Base-by-base conservation (phyloP, 2,888 invertebrate genomes). In the Caenorhabditis auriculariae region DNA sequence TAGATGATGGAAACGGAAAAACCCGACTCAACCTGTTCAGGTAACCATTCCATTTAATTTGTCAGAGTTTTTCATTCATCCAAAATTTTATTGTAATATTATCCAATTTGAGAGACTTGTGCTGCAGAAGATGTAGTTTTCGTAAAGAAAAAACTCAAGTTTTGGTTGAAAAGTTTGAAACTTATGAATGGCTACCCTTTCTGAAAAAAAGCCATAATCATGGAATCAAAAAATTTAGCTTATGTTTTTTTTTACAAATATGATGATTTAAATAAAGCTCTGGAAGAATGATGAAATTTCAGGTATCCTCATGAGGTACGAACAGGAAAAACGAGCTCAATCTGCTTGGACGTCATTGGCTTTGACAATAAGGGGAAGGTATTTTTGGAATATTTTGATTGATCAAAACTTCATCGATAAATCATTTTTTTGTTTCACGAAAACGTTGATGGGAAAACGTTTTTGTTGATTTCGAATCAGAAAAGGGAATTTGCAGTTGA, bases 281-380 rank as follows among this genome's bases (percentile, higher is more conserved):
- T n/a, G n/a, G n/a, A n/a, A n/a, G n/a, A n/a, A 32, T 32, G 35
- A n/a, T 9, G n/a, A 29, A 12, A 6, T 49, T 62, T 15, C 47
- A 82, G 87, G 19, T 87, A 96, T 75, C 86, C 92, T 68, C 98
- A 98, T 83, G 98, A 98, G 83, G 91, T 98, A 53, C 89, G 90
- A 82, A 88, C 89, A 17, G 94, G 94, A 15, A 86, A 96, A 69
- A 99, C 98, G 44, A 93, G 93, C 83, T 95, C 94, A 45, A 94
- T 98, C 21, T 95, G 96, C 44, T 62, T 76, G 41, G 81, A 81
- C 50, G 92, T 96, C 69, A 87, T 98, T 5, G 98, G 96, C 7
- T 98, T 98, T 82, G 91, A 93, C 83, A 76, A 78, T 35, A 71
- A 66, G 39, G 82, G 83, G 58, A 71, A 76, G 62, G 79, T 81